Conservation (phyloP, 2,888 invertebrate species). For the Acrobasis repandana region DNA sequence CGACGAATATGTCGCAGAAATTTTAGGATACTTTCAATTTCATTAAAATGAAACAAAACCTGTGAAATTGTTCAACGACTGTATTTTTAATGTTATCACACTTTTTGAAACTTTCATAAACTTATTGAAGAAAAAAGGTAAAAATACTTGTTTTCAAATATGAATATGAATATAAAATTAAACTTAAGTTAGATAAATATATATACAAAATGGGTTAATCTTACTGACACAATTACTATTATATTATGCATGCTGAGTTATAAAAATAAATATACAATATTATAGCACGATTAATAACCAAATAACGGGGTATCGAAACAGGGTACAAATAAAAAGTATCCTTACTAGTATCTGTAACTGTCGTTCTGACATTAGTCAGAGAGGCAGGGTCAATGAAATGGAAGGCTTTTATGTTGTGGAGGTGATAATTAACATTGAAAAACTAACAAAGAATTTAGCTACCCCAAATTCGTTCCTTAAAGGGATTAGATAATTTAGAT, state of each 20-base stretch:
- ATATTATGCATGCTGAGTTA: not conserved
- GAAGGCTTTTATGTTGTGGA: constrained; percentile 1
- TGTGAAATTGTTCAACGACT: too few relatives aligned
- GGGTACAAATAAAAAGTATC: constrained; percentile 2
- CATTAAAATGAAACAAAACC: not conserved
- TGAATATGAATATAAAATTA: too few relatives aligned
- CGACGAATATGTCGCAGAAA: not conserved
- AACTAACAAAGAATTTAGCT: not conserved
- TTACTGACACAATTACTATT: not conserved
- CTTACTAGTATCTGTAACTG: constrained; percentile 15
- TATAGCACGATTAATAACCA: not conserved
- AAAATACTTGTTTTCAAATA: too few relatives aligned
- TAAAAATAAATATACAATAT: not conserved
- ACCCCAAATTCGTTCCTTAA: too few relatives aligned
- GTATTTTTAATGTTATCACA: too few relatives aligned
- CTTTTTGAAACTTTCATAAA: too few relatives aligned
- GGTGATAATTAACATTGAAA: not conserved
- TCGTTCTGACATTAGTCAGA: constrained; percentile 5
- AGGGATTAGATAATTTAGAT: too few relatives aligned
- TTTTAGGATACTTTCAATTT: not conserved
- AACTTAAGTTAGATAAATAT: too few relatives aligned
- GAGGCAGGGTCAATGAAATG: not conserved
- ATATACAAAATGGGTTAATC: not conserved
- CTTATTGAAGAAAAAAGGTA: too few relatives aligned
- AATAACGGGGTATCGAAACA: not conserved